Base-by-base conservation (phyloP, 2,113 vertebrate species). In the Halcyon malimbica region DNA sequence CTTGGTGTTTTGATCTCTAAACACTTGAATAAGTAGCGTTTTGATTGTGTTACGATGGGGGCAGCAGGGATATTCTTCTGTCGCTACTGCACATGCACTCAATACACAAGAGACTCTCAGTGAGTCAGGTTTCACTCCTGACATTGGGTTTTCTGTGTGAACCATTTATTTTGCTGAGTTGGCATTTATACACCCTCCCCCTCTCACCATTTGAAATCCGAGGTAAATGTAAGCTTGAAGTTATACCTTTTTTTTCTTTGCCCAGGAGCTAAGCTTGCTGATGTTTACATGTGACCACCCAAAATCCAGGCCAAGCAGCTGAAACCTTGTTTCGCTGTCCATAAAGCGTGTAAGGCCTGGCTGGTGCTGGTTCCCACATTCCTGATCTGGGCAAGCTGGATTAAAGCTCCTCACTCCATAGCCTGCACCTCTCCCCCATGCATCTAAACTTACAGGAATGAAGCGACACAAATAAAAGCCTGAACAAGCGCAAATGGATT, bases 281-380 rank as follows among this genome's bases (percentile, higher is more conserved):
- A 12, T 87, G n/a, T 57, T 81, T 97, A 83, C 60, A 73, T 83
- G 57, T 79, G 94, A 84, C 95, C 94, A 95, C 91, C 89, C 87
- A 71, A 94, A 81, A 83, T 80, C 77, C 74, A 46, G 39, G 28
- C 37, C 31, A 48, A 73, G 65, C 53, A 86, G 90, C 50, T 37
- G 60, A 80, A 63, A 50, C 51, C 56, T 76, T 5, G 5, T 59
- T 76, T 85, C 4, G 0, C 75, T 83, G 26, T 87, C 71, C 68
- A 41, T 14, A 70, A 80, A 83, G 76, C 11, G 0, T n/a, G 42
- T 85, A 95, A 68, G 90, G 71, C 64, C 88, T 80, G 87, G 16
- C 80, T 90, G 48, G 16, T 87, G 77, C 80, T 44, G 44, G 78
- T 91, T 89, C 54, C 87, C 16, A 59, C 59, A 83, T 76, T 80